Evolutionary conservation across 1,140 invertebrate species (phyloP).

Genomic region (Rhagoletis pomonella): DNA sequence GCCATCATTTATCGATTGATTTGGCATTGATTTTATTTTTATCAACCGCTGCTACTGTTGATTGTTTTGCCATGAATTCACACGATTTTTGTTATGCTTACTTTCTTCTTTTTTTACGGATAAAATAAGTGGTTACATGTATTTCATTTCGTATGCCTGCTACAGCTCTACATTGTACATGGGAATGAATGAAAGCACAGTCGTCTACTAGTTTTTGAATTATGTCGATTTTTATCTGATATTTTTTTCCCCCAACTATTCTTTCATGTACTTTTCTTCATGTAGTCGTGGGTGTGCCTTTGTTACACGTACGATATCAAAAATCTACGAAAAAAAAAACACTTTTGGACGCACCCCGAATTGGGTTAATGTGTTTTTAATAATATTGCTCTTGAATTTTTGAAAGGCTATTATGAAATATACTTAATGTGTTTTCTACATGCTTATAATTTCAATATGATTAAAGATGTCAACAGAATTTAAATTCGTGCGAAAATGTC

Average conservation of each 20-base stretch:
- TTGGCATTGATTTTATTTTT: neutral
- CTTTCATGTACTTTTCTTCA: neutral
- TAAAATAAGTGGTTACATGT: neutral
- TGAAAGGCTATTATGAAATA: neutral
- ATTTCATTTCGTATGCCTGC: neutral
- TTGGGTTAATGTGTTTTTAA: slow-evolving; percentile 38
- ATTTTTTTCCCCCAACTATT: neutral
- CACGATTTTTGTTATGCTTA: neutral
- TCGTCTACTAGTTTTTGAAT: neutral
- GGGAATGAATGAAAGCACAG: slow-evolving; percentile 4
- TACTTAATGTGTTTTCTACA: neutral
- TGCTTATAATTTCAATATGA: neutral
- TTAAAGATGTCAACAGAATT: no score
- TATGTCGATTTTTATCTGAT: neutral
- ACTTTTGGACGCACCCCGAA: neutral
- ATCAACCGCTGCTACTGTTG: neutral
- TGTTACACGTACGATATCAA: neutral
- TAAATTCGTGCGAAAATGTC: no score
- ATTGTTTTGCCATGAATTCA: slow-evolving; percentile 26
- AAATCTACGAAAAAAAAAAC: neutral
- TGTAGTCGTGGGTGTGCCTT: neutral
- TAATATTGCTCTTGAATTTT: slow-evolving; percentile 13
- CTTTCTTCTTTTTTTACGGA: neutral
- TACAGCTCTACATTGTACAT: neutral
- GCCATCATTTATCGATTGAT: no score